A percentile compares a stretch with the other conserved stretches of the same genome.
Conservation (phyloP, 1,140 invertebrate species). For the Pomphorhynchus laevis region DNA sequence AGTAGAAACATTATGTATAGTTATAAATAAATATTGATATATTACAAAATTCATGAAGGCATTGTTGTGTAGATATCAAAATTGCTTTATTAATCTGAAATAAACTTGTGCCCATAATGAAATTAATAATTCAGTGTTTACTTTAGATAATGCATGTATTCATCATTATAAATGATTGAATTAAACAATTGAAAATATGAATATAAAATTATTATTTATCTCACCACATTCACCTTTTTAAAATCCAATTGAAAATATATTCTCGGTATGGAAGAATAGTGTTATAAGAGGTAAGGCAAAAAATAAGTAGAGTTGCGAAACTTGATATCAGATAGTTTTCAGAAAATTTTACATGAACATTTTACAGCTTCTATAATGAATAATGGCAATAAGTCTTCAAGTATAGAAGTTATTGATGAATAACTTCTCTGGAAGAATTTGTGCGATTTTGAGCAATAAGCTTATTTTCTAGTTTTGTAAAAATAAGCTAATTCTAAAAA, state of each 20-base stretch:
- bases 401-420: too few species aligned
- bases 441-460: too few species aligned
- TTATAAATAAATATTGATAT: too few species aligned
- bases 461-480: too few species aligned
- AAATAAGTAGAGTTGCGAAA: background rate
- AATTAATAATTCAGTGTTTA: background rate
- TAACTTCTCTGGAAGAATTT: too few species aligned
- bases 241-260: conserved; percentile 4
- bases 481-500: too few species aligned
- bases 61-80: too few species aligned
- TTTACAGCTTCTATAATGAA: background rate
- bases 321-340: background rate
- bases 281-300: background rate
- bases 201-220: background rate
- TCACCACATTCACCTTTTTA: background rate
- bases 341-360: background rate
- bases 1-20: too few species aligned
- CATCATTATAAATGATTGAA: background rate
- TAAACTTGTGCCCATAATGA: background rate
- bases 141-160: background rate
- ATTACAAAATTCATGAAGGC: too few species aligned
- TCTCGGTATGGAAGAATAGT: conserved; percentile 3
- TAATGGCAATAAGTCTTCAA: too few species aligned
- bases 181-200: background rate
- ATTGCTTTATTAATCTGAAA: too few species aligned